Percentiles rank a stretch among this genome's conserved stretches.
These are phyloP conservation scores for Rhaphigaster nebulosa DNA, from an alignment of 2,888 invertebrate species.

Conservation along the genomic window DNA sequence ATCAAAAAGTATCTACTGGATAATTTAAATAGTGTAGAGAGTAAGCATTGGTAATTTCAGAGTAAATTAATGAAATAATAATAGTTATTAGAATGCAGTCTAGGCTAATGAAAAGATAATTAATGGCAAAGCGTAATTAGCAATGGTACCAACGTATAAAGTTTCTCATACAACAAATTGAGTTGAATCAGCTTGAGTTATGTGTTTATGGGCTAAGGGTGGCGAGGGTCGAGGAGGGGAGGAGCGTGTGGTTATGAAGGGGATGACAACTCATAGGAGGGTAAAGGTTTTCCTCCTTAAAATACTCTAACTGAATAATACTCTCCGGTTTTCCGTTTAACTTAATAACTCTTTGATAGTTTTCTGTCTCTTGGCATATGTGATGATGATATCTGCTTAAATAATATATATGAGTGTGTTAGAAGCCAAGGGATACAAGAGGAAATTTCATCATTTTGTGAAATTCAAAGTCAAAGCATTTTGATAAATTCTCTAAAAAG, in stretches of 20 bases:
- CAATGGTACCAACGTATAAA: neutral
- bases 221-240: neutral
- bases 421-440: no score
- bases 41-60: neutral
- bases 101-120: neutral
- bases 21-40: neutral
- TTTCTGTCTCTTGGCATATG: neutral
- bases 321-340: neutral
- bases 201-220: slow-evolving; percentile 31
- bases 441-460: no score
- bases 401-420: no score
- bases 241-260: slow-evolving; percentile 12
- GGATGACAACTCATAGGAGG: slow-evolving; percentile 25
- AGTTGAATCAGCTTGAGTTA: slow-evolving; percentile 15
- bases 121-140: neutral
- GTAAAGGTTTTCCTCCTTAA: neutral
- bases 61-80: neutral
- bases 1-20: no score
- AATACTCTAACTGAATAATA: slow-evolving; percentile 4
- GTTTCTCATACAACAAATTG: slow-evolving; percentile 35
- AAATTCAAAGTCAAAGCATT: no score
- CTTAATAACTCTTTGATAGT: neutral
- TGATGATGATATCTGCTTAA: neutral
- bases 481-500: no score
- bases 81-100: neutral